Evolutionary conservation across 2,113 vertebrate species (phyloP).

Genomic region (Polypterus senegalus): DNA sequence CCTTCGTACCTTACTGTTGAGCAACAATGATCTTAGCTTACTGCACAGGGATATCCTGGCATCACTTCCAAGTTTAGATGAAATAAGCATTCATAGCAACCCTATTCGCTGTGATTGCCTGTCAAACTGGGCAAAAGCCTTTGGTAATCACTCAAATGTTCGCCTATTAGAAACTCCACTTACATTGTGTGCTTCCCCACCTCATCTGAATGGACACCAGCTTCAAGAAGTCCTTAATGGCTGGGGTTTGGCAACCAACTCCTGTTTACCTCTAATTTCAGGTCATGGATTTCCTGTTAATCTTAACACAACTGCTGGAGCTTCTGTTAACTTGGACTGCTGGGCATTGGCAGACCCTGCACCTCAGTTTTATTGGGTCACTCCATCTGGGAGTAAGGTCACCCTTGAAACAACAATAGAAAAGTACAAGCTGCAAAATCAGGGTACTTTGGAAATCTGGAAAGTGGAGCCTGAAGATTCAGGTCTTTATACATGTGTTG

Average conservation of each 20-base stretch:
- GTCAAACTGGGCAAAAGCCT: constrained; percentile 45
- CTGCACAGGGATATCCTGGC: constrained; percentile 50
- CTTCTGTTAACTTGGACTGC: constrained; percentile 49
- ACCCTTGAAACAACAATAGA: constrained; percentile 37
- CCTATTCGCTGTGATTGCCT: constrained; percentile 62
- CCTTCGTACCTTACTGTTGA: constrained; percentile 50
- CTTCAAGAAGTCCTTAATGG: constrained; percentile 43
- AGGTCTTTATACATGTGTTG: constrained; percentile 64
- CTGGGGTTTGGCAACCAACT: constrained; percentile 33
- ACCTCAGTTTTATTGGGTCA: constrained; percentile 64
- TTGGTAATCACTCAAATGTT: constrained; percentile 44
- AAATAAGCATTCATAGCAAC: constrained; percentile 52
- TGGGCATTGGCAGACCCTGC: constrained; percentile 54
- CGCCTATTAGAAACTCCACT: constrained; percentile 49
- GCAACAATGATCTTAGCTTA: constrained; percentile 50
- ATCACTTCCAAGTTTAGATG: constrained; percentile 35
- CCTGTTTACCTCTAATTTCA: constrained; percentile 53
- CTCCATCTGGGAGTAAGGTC: constrained; percentile 58
- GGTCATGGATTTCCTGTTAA: constrained; percentile 35
- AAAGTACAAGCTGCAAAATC: constrained; percentile 41
- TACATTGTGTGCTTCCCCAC: constrained; percentile 50
- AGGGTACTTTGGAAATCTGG: constrained; percentile 52
- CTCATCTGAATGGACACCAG: constrained; percentile 39
- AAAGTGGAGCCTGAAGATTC: constrained; percentile 42
- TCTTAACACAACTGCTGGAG: constrained; percentile 43